These are phyloP conservation scores for Oophaga pumilio DNA, from an alignment of 2,113 vertebrate genomes.

Conservation along the genomic window DNA sequence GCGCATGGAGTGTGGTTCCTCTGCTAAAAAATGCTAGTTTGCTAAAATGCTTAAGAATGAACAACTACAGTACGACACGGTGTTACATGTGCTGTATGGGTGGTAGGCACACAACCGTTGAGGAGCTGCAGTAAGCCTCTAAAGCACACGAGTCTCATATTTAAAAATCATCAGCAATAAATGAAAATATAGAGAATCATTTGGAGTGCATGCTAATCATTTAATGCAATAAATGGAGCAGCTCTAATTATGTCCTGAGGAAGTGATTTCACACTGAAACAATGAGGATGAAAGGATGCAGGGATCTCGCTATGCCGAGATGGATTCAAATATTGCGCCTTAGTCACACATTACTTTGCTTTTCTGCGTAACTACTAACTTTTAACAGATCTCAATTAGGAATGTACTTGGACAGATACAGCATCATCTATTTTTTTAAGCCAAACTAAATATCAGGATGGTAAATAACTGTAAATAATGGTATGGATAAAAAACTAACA, in stretches of 20 bases:
- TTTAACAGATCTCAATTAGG: neutral
- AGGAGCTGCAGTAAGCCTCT: slow-evolving; percentile 11
- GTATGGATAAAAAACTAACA: neutral
- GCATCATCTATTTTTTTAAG: neutral
- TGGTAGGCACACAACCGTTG: neutral
- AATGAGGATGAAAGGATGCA: slow-evolving; percentile 79
- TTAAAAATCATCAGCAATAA: slow-evolving; percentile 84
- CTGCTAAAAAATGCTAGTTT: neutral
- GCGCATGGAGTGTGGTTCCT: neutral
- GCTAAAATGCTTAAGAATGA: neutral
- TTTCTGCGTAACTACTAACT: neutral
- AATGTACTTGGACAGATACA: neutral
- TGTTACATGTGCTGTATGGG: neutral
- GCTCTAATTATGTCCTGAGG: slow-evolving; percentile 85
- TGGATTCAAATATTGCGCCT: slow-evolving; percentile 62
- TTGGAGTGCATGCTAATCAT: slow-evolving; percentile 84
- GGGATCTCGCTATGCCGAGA: slow-evolving; percentile 74
- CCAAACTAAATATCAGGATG: neutral
- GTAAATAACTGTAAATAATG: neutral
- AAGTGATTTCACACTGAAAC: slow-evolving; percentile 87
- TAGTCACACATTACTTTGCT: neutral
- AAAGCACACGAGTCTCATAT: slow-evolving; percentile 67
- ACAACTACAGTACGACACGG: neutral
- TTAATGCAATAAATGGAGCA: slow-evolving; percentile 87
- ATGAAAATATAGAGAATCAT: slow-evolving; percentile 82